A percentile compares a stretch with the other conserved stretches of the same genome.
Conservation (phyloP, 1,140 invertebrate genomes). For the Rhopalosiphum padi region DNA sequence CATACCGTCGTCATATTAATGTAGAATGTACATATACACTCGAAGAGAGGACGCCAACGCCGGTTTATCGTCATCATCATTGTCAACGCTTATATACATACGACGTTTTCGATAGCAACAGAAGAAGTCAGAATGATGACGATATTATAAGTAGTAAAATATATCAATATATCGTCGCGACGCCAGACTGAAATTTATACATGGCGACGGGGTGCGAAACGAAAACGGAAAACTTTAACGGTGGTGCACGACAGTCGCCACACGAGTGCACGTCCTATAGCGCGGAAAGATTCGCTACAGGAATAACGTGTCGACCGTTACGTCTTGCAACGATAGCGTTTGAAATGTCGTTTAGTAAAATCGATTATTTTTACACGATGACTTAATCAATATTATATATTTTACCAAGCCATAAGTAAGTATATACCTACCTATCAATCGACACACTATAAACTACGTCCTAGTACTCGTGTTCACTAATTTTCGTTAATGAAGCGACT, state of each 20-base stretch:
- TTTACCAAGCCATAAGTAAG: neutral
- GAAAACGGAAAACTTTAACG: slow-evolving; percentile 29
- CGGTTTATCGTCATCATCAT: neutral
- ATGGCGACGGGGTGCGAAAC: neutral
- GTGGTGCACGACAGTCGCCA: slow-evolving; percentile 27
- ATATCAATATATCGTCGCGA: neutral
- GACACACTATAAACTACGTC: neutral
- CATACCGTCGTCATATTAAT: neutral
- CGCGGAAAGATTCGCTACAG: neutral
- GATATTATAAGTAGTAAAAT: neutral
- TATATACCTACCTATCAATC: neutral
- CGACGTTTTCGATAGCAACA: neutral
- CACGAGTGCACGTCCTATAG: neutral
- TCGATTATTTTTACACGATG: neutral
- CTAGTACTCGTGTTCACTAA: too few relatives aligned
- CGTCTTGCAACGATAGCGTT: neutral
- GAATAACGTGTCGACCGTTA: neutral
- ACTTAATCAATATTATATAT: neutral
- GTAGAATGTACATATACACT: neutral
- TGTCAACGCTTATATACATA: neutral
- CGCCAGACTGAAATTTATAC: neutral
- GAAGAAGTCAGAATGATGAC: neutral
- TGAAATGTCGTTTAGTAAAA: neutral
- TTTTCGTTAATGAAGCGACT: neutral
- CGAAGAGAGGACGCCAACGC: neutral